These are phyloP conservation scores for Pollimyrus isidori DNA, from an alignment of 2,113 vertebrate species.

Conservation along the genomic window DNA sequence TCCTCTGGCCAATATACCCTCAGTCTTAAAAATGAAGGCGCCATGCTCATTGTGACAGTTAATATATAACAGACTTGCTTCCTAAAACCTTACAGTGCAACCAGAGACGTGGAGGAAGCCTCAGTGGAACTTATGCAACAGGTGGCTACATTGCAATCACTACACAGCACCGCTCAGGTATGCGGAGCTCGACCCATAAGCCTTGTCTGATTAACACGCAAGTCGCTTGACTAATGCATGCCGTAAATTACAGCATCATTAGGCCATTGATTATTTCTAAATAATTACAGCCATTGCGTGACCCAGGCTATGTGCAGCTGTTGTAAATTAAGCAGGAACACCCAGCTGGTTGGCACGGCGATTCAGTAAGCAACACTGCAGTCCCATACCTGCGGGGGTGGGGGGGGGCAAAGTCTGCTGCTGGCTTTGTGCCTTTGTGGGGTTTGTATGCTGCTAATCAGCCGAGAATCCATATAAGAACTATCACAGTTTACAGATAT, in stretches of 20 bases:
- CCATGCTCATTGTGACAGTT: not conserved
- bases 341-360: not conserved
- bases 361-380: not conserved
- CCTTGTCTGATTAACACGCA: constrained; percentile 46
- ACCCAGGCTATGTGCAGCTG: constrained; percentile 25
- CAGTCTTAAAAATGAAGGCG: not conserved
- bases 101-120: too few relatives aligned
- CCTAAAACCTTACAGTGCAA: not conserved
- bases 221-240: constrained; percentile 45
- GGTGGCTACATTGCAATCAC: not conserved
- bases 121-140: not conserved
- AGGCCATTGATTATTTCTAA: constrained; percentile 49
- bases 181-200: constrained; percentile 31
- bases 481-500: not conserved
- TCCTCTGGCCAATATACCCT: not conserved
- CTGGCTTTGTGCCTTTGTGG: not conserved
- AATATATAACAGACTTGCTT: not conserved
- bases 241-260: constrained; percentile 50
- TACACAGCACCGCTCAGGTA: constrained; percentile 26
- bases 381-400: not conserved
- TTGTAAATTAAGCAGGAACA: constrained; percentile 19
- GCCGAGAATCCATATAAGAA: not conserved
- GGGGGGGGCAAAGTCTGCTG: not conserved
- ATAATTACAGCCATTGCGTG: constrained; percentile 43
- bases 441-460: not conserved